Evolutionary conservation across 2,113 vertebrate species (phyloP).

Genomic region (Catharus fuscescens): DNA sequence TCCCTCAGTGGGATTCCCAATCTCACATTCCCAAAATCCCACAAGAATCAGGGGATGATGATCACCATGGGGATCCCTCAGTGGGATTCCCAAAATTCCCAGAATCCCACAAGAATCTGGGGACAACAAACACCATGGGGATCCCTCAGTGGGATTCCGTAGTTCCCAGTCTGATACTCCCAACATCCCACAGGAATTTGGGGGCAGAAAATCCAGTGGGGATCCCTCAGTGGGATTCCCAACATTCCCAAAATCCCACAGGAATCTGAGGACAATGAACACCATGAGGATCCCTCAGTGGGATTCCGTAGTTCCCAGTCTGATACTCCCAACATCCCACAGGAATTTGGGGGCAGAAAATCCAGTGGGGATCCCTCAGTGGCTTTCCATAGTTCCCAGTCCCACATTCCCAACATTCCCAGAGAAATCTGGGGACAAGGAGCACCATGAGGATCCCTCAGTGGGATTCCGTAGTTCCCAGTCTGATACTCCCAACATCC

Average conservation of each 20-base stretch:
- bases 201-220: not conserved
- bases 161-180: not conserved
- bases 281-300: not conserved
- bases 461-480: too few relatives aligned
- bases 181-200: rapidly evolving
- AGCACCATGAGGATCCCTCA: too few relatives aligned
- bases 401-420: not conserved
- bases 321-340: too few relatives aligned
- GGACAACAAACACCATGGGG: rapidly evolving
- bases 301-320: too few relatives aligned
- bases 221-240: not conserved
- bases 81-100: not conserved
- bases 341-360: too few relatives aligned
- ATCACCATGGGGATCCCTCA: too few relatives aligned
- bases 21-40: not conserved
- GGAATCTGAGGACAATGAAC: not conserved
- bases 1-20: not conserved
- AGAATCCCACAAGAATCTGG: not conserved
- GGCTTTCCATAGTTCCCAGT: too few relatives aligned
- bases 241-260: not conserved
- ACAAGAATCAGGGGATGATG: too few relatives aligned
- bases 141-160: not conserved
- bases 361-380: too few relatives aligned
- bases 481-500: too few relatives aligned
- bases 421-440: too few relatives aligned